Conservation (phyloP, 2,113 vertebrate genomes). For the Opisthocomus hoazin region DNA sequence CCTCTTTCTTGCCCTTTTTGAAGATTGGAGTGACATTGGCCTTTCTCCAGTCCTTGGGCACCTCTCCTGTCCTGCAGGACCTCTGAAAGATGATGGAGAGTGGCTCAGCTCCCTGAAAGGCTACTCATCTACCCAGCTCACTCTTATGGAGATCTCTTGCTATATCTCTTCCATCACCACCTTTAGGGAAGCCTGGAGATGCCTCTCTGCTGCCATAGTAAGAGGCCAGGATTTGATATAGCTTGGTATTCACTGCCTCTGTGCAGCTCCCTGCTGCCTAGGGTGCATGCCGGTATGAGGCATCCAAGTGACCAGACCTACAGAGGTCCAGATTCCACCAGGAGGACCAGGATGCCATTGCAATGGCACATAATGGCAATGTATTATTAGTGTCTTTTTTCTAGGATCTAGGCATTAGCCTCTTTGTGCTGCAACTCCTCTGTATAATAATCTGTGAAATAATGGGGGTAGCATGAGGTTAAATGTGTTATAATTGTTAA, state of each 20-base stretch:
- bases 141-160: background rate
- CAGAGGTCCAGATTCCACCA: background rate
- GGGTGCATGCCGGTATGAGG: background rate
- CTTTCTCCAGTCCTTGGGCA: no score
- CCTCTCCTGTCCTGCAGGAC: no score
- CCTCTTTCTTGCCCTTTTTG: no score
- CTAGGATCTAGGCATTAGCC: background rate
- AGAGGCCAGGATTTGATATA: background rate
- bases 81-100: no score
- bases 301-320: rapidly evolving
- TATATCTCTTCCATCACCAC: background rate
- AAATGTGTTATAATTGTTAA: background rate
- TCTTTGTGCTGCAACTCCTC: background rate
- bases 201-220: background rate
- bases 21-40: no score
- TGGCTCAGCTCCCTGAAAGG: background rate
- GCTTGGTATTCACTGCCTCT: background rate
- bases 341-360: background rate
- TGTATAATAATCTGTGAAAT: background rate
- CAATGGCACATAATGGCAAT: background rate
- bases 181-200: background rate
- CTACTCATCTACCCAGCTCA: background rate
- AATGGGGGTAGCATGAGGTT: background rate
- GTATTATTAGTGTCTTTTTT: background rate
- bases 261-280: background rate